These are phyloP conservation scores for Lysandra coridon DNA, from an alignment of 2,888 invertebrate genomes.

Conservation along the genomic window DNA sequence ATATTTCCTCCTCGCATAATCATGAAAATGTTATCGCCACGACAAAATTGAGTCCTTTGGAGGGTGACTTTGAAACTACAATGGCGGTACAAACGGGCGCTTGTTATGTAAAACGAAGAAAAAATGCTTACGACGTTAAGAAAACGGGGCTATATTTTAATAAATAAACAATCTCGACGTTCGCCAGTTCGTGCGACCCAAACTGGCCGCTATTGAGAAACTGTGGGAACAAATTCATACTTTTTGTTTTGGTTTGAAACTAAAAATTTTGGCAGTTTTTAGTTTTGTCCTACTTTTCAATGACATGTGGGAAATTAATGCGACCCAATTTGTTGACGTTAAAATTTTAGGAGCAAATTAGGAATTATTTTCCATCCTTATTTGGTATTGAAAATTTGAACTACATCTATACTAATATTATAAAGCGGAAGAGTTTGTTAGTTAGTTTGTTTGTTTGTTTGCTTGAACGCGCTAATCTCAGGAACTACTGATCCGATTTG, in stretches of 20 bases:
- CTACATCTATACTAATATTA: too few relatives aligned
- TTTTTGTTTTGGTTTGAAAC: background rate
- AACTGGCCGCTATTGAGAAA: background rate
- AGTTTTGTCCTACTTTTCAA: slow-evolving; percentile 1
- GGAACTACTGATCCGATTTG: too few relatives aligned
- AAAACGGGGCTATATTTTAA: slow-evolving; percentile 32
- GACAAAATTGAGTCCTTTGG: slow-evolving; percentile 60
- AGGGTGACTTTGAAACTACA: slow-evolving; percentile 55
- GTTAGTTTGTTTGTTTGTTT: too few relatives aligned
- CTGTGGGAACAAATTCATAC: slow-evolving; percentile 13
- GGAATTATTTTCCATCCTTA: background rate
- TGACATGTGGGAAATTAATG: background rate
- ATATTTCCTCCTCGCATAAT: slow-evolving; percentile 45
- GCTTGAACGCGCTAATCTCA: too few relatives aligned
- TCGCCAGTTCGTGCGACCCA: slow-evolving; percentile 3
- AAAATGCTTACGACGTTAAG: slow-evolving; percentile 32
- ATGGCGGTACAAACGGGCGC: slow-evolving; percentile 38
- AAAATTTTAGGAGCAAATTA: background rate
- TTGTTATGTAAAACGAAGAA: slow-evolving; percentile 35
- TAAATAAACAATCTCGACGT: slow-evolving; percentile 16
- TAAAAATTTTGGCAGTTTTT: background rate
- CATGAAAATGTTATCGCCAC: slow-evolving; percentile 63
- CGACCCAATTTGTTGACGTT: background rate
- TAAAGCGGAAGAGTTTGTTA: too few relatives aligned
- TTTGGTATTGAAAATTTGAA: background rate